Conservation (phyloP, 2,797 vertebrate genomes). For the Alca torda region DNA sequence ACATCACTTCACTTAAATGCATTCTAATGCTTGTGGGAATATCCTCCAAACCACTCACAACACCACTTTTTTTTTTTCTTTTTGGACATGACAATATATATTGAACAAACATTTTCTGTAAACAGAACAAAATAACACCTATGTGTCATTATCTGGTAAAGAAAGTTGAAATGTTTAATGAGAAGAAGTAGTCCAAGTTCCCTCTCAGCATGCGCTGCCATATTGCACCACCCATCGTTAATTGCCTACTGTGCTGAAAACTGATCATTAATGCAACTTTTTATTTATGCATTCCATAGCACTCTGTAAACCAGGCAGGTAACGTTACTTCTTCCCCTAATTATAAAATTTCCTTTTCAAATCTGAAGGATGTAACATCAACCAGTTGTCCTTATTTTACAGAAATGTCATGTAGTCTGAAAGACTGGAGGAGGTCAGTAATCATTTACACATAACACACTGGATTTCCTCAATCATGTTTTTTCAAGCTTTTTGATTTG, state of each 20-base stretch:
- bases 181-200: not conserved
- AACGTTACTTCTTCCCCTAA: constrained; percentile 8
- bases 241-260: constrained; percentile 7
- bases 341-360: not conserved
- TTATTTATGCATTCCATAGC: constrained; percentile 17
- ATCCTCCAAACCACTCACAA: not conserved
- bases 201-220: not conserved
- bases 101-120: not conserved
- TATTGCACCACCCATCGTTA: constrained; percentile 18
- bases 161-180: not conserved
- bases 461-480: not conserved
- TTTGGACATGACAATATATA: not conserved
- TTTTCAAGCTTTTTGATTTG: not conserved
- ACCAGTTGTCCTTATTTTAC: not conserved
- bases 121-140: not conserved
- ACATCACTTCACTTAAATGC: not conserved
- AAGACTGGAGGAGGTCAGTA: not conserved
- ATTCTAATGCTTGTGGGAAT: not conserved
- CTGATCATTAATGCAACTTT: not conserved
- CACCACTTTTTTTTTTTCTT: not conserved
- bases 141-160: not conserved
- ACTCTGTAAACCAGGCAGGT: constrained; percentile 15
- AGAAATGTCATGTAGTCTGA: not conserved
- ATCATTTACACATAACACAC: not conserved
- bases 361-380: not conserved